Evolutionary conservation across 2,888 invertebrate species (phyloP), one percentile per base, ranked within the genome.

Genomic region (Drosophila cracens): DNA sequence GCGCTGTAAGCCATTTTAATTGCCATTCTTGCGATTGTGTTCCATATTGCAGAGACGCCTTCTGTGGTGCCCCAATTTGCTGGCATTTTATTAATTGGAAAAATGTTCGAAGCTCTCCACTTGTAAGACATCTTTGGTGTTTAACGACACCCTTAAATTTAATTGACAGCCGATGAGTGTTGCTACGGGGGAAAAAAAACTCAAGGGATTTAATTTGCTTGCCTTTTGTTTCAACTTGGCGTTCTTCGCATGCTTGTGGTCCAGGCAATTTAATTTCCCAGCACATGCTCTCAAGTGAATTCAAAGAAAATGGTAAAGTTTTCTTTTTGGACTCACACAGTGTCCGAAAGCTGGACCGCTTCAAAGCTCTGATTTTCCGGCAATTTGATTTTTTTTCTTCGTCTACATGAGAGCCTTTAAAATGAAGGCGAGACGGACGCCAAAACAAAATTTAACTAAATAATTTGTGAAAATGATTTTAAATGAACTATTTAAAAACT

Each of bases 51-150:
- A 53, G 11, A 36, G 52, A 40, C 48, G 59, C 54, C 61, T 56
- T 46, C 48, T 66, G 59, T 72, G 69, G 54, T 56, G 53, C 51
- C 57, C 49, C 36, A 56, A 51, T 65, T 59, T 59, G 38, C 70
- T 48, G 54, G 65, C 74, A 60, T 70, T 84, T 73, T 67, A 76
- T 78, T 83, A 83, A 83, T 83, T 83, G 86, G 63, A 81, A 81
- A 76, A 67, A 77, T 76, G 77, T 52, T 54, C n/a, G 10, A 31
- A 62, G 36, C 27, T 2, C 25, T 21, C 40, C 58, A 27, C 36
- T 43, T 58, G 56, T 54, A 52, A 36, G 38, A 48, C 70, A 71
- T 29, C 57, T 58, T 64, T 18, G 13, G 13, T 25, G 56, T 25
- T 34, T 34, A 64, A 53, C 16, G 46, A 43, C 8, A 6, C 27